Evolutionary conservation across 2,888 invertebrate genomes (phyloP), one percentile per base, ranked within the genome.

Genomic region (Netelia fuscicornis): DNA sequence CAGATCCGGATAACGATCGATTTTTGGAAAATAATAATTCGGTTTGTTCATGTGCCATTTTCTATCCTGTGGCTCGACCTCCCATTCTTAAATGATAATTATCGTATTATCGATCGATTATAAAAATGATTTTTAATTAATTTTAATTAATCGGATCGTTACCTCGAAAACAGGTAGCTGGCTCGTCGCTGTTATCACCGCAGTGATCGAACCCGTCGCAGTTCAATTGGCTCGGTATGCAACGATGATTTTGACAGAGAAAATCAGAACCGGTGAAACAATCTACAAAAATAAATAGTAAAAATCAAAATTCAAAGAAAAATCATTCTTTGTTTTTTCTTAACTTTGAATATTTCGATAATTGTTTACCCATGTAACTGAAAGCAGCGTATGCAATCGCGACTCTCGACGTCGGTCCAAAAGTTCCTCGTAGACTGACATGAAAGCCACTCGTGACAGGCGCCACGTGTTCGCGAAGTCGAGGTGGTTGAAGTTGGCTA

Each of bases 141-240:
- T 62, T 42, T 37, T 52, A 20, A 48, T n/a, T 30, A 84, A 54
- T 23, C n/a, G 70, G 54, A 72, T 71, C 25, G 13, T 60, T 88
- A 95, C 95, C 95, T 92, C 94, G 93, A 72, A 95, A 95, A 87
- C 96, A 97, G 68, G 95, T 94, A 0, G 94, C 92, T 0, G 95
- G 95, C 91, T 97, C 97, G 91, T 97, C 97, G 87, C 96, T 96
- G 85, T 95, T 95, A 91, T 97, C 97, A 0, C 97, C 97, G 88
- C 97, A 97, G 88, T 97, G 96, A 93, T 97, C 96, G 88, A 96
- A 96, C 8, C 96, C 96, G 92, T 97, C 97, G 91, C 97, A 97
- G 77, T 95, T 95, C 54, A 97, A 92, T 30, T 96, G 95, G 68
- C 94, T 95, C 0, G 96, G 95, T 88, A 97, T 96, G 91, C 97